Evolutionary conservation across 2,113 vertebrate species (phyloP), one percentile per base, ranked within the genome.

Genomic region (Myrmecophaga tridactyla): DNA sequence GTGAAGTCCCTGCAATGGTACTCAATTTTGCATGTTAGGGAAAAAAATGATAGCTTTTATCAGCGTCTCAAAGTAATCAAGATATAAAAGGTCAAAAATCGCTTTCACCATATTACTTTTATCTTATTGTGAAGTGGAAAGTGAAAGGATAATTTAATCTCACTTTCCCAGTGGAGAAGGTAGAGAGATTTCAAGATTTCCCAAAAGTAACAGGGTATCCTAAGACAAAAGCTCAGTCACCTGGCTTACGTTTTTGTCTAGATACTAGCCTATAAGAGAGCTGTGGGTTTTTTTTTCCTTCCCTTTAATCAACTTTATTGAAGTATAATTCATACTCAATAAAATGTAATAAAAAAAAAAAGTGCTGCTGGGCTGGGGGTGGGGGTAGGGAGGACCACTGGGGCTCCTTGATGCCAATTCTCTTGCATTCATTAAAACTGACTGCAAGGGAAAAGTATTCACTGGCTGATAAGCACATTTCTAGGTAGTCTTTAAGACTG

Each of bases 101-200:
- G 48, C n/a, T 93, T 82, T 77, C 48, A 72, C 18, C 46, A 48
- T 53, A 48, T 51, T 90, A 53, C 36, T 85, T n/a, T 85, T 63
- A 63, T 80, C 51, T 81, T 80, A 31, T 77, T 51, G 23, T 41
- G 65, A 41, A 46, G 65, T 9, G 6, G 43, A 53, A 95, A 83
- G 20, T n/a, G 67, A 75, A 92, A 73, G 41, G 21, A 56, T 72
- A 73, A n/a, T n/a, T n/a, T 83, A 69, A 87, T 58, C 53, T 88
- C 53, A 27, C 4, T 39, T 94, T 80, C 58, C 15, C 17, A 0
- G 0, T 23, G n/a, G n/a, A 36, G 86, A 77, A 86, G 21, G 3
- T 36, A 94, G 69, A 53, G 20, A 67, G 15, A 60, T 70, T 89
- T 94, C 25, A 48, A 92, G 69, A 94, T 87, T 90, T 92, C 76